Conservation (phyloP, 2,797 vertebrate species). For the Decapterus maruadsi region DNA sequence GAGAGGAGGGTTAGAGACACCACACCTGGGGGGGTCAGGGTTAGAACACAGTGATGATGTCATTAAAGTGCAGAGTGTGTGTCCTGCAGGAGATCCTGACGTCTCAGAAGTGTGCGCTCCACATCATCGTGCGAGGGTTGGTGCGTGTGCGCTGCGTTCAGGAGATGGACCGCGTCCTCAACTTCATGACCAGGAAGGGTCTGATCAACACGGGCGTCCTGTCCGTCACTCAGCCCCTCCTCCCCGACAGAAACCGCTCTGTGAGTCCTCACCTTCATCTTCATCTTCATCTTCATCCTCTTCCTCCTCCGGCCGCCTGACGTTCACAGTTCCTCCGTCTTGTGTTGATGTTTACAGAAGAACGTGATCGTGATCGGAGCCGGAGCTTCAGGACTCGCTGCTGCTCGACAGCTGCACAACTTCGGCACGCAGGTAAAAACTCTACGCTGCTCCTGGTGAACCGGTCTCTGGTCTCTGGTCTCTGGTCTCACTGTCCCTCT, state of each 20-base stretch:
- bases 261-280: slow-evolving; percentile 73
- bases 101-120: slow-evolving; percentile 89
- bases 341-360: slow-evolving; percentile 82
- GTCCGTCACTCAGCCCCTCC: slow-evolving; percentile 88
- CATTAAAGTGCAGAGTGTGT: no score
- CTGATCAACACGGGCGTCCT: slow-evolving; percentile 96
- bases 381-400: slow-evolving; percentile 94
- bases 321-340: no score
- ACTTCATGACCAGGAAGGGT: slow-evolving; percentile 97
- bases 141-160: slow-evolving; percentile 93
- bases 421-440: slow-evolving; percentile 93
- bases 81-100: slow-evolving; percentile 91
- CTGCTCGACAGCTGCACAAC: slow-evolving; percentile 95
- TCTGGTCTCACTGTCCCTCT: accelerated
- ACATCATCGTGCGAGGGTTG: slow-evolving; percentile 93
- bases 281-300: no score
- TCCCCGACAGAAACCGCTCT: slow-evolving; percentile 89
- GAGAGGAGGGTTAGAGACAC: no score
- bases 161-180: slow-evolving; percentile 93
- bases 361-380: slow-evolving; percentile 94
- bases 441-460: neutral
- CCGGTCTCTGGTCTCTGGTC: no score
- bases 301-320: no score
- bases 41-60: no score
- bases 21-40: no score